A percentile compares a stretch with the other conserved stretches of the same genome.
Conservation (phyloP, 2,797 vertebrate species). For the Sebastes itinus region DNA sequence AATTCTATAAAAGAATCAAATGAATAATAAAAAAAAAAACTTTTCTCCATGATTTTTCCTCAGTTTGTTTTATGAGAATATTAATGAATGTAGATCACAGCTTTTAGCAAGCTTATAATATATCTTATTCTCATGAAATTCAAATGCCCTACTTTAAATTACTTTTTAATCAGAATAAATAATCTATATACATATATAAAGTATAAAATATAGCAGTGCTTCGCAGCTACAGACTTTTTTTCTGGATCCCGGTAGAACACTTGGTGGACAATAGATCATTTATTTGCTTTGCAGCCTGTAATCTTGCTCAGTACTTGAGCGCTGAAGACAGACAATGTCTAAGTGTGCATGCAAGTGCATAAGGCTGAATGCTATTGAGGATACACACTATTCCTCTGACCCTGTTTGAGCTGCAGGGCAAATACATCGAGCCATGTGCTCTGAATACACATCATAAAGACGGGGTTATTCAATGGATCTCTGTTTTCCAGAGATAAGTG, state of each 20-base stretch:
- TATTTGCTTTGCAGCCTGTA: slow-evolving; percentile 7
- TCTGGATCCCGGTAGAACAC: not conserved
- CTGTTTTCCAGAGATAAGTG: slow-evolving; percentile 65
- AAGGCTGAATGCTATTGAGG: slow-evolving; percentile 14
- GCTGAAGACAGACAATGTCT: slow-evolving; percentile 12
- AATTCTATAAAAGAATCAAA: not conserved
- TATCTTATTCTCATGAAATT: not conserved
- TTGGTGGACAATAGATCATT: not conserved
- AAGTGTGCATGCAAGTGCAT: slow-evolving; percentile 29
- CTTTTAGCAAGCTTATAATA: not conserved
- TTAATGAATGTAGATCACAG: not conserved
- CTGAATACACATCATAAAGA: slow-evolving; percentile 57
- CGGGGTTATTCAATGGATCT: slow-evolving; percentile 51
- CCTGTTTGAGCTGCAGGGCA: slow-evolving; percentile 59
- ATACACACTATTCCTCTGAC: slow-evolving; percentile 50
- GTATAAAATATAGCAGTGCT: not conserved
- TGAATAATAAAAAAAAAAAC: not conserved
- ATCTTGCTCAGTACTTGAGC: slow-evolving; percentile 16
- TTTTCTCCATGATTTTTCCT: not conserved
- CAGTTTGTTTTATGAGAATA: not conserved
- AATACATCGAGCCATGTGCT: slow-evolving; percentile 59
- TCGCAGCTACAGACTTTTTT: not conserved
- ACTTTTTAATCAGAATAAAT: not conserved
- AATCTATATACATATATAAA: not conserved
- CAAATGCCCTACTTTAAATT: not conserved